Evolutionary conservation across 1,140 invertebrate species (phyloP).

Genomic region (Brachystomella parvula): DNA sequence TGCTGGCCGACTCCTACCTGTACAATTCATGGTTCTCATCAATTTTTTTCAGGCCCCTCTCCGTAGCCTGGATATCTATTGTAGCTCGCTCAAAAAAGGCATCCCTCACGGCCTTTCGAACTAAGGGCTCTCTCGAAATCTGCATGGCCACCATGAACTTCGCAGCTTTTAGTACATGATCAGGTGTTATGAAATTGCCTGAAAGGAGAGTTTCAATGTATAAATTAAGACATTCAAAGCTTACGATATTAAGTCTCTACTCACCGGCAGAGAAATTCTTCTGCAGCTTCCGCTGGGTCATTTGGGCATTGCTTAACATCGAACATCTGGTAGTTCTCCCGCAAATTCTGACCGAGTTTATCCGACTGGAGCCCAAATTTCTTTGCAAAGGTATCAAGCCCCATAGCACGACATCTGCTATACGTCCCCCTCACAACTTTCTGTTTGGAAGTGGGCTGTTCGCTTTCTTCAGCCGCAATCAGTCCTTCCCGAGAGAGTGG

Average conservation of each 20-base stretch:
- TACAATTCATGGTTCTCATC: slow-evolving; percentile 87
- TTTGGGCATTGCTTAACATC: slow-evolving; percentile 86
- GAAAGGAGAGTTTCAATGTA: background rate
- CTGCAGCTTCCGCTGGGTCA: slow-evolving; percentile 70
- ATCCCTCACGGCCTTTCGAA: slow-evolving; percentile 75
- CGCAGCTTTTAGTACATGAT: slow-evolving; percentile 78
- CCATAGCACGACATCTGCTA: slow-evolving; percentile 71
- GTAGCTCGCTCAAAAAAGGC: slow-evolving; percentile 86
- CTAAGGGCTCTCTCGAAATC: slow-evolving; percentile 79
- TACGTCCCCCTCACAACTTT: slow-evolving; percentile 79
- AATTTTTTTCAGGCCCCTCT: slow-evolving; percentile 83
- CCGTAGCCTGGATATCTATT: slow-evolving; percentile 73
- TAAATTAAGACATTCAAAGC: background rate
- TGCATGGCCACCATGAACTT: slow-evolving; percentile 92
- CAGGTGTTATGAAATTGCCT: slow-evolving; percentile 52
- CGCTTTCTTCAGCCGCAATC: slow-evolving; percentile 45
- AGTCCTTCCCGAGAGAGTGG: slow-evolving; percentile 51
- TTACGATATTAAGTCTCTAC: background rate
- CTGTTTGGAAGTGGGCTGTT: slow-evolving; percentile 58
- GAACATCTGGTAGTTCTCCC: slow-evolving; percentile 94
- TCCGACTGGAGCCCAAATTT: slow-evolving; percentile 92
- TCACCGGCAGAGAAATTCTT: slow-evolving; percentile 56
- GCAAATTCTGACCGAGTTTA: slow-evolving; percentile 92
- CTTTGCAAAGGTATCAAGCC: slow-evolving; percentile 72
- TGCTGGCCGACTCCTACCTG: slow-evolving; percentile 41